A percentile compares a stretch with the other conserved stretches of the same genome.
Conservation (phyloP, 2,888 invertebrate genomes). For the Stramonita haemastoma region DNA sequence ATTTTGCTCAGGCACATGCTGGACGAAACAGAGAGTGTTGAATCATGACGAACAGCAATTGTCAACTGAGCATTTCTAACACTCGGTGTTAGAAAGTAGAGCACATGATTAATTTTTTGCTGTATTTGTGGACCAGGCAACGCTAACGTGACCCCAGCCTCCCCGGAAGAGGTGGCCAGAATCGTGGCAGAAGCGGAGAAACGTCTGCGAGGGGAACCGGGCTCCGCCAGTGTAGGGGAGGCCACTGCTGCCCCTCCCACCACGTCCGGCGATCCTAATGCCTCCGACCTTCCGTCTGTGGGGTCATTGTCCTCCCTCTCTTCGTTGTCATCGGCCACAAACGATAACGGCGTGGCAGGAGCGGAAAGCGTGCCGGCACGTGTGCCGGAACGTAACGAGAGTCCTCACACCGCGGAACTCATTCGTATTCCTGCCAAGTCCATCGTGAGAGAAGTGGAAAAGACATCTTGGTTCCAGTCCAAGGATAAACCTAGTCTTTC, state of each 20-base stretch:
- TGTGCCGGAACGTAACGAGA: not conserved
- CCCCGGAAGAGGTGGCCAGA: conserved; percentile 75
- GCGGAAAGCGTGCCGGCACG: conserved; percentile 37
- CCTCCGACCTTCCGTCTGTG: conserved; percentile 4
- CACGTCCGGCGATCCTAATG: not conserved
- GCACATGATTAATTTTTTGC: not conserved
- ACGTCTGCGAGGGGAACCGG: conserved; percentile 55
- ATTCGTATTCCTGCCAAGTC: conserved; percentile 69
- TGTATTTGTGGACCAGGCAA: conserved; percentile 63
- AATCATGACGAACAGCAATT: no score
- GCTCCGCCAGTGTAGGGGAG: conserved; percentile 19
- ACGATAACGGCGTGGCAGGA: conserved; percentile 11
- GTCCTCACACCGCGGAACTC: conserved; percentile 57
- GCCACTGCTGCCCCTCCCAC: not conserved
- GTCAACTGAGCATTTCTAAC: no score
- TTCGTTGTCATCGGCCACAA: conserved; percentile 23
- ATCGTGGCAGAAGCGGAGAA: conserved; percentile 73
- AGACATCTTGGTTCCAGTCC: conserved; percentile 45
- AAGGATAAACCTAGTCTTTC: conserved; percentile 6
- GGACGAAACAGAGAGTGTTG: no score
- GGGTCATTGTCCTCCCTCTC: conserved; percentile 24
- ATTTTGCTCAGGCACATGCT: no score
- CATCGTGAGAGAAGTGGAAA: conserved; percentile 68
- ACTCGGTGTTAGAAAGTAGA: no score
- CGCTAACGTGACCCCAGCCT: conserved; percentile 71